Evolutionary conservation across 2,797 vertebrate species (phyloP).

Genomic region (Acomys russatus): DNA sequence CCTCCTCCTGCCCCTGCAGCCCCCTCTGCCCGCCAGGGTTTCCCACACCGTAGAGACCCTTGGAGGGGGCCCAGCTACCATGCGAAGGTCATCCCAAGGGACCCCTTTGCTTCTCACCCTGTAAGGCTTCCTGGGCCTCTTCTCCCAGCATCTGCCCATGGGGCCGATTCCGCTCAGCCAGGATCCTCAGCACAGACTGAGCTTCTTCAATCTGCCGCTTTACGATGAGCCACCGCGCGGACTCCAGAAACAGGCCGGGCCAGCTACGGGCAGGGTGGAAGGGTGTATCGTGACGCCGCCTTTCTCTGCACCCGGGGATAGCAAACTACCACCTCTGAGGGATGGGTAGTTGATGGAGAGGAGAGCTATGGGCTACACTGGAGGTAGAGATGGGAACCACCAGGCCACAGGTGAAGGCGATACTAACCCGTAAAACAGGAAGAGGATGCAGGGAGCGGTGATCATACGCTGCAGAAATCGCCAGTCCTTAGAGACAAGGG

Average conservation of each 20-base stretch:
- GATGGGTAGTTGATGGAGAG: neutral
- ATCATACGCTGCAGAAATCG: conserved; percentile 93
- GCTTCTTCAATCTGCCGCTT: conserved; percentile 89
- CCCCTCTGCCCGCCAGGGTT: neutral
- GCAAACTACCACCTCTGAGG: neutral
- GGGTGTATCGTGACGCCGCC: neutral
- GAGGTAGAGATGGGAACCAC: conserved; percentile 22
- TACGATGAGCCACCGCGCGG: conserved; percentile 94
- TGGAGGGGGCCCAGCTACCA: neutral
- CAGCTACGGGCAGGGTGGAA: conserved; percentile 86
- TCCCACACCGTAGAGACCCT: neutral
- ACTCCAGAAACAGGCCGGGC: conserved; percentile 94
- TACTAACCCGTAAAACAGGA: conserved; percentile 93
- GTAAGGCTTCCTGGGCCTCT: conserved; percentile 83
- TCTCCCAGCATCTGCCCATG: conserved; percentile 83
- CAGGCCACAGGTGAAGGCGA: neutral
- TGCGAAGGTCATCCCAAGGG: neutral
- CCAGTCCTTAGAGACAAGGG: conserved; percentile 94
- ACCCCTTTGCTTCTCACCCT: conserved; percentile 73
- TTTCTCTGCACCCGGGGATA: neutral
- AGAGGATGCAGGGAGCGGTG: conserved; percentile 92
- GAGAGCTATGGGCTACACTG: conserved; percentile 14
- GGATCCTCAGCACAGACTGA: conserved; percentile 82
- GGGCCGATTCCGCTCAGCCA: conserved; percentile 83
- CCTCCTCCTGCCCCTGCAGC: too few relatives aligned